Evolutionary conservation across 1,140 invertebrate species (phyloP), one percentile per base, ranked within the genome.

Genomic region (Hylaeus volcanicus): DNA sequence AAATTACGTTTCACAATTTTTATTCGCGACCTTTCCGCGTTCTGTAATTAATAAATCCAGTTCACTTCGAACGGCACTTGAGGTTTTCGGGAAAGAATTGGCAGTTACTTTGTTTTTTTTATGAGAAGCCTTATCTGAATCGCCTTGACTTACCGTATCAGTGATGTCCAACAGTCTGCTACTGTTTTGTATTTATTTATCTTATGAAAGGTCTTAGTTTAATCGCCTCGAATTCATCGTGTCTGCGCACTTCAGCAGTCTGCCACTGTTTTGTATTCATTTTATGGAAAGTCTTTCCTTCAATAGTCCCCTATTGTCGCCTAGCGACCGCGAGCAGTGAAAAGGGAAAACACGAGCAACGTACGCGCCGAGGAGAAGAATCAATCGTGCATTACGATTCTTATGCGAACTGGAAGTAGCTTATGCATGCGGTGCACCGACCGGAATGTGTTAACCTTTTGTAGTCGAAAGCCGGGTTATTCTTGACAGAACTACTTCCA

Each of bases 1-100:
- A 73, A 79, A 79, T 79, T 65, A 56, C 78, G 63, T 41, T 60
- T 80, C 63, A 65, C 14, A 8, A 60, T 39, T 61, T 73, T 64
- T 39, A 4, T 55, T 63, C 48, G 69, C 41, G n/a, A 0, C 14
- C 69, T 51, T 12, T 37, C 14, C 48, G 9, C 51, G 3, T 37
- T 14, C 4, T 12, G 39, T 9, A 26, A 26, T 26, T 26, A 26
- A 26, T 26, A 26, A 26, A 26, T 26, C 26, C 26, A 26, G 26
- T 26, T 26, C 26, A 26, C 26, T 0, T 26, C 26, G 26, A 26
- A 26, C 26, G 26, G 26, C 26, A 26, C 26, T 26, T 26, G 26
- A 26, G 26, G 26, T 26, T 26, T 26, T 26, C 0, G 26, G 26
- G 26, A 26, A 26, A 26, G 26, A 26, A 26, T 26, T 26, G 26